These are phyloP conservation scores for Neoarius graeffei DNA, from an alignment of 2,113 vertebrate species.

Conservation along the genomic window DNA sequence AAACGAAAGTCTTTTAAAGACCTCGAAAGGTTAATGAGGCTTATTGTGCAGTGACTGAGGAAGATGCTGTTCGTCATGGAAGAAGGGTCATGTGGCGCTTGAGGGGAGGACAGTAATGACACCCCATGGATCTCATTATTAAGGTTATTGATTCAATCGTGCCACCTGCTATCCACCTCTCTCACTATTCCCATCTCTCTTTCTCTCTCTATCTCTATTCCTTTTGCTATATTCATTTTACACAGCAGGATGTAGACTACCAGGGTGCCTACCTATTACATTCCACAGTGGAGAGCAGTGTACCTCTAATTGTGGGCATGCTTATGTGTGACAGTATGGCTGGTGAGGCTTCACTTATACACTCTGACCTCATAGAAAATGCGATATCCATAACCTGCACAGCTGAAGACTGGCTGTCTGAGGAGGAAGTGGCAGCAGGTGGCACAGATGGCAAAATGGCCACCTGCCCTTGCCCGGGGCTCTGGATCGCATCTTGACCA, in stretches of 20 bases:
- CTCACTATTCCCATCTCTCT: neutral
- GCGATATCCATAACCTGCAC: neutral
- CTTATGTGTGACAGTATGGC: constrained; percentile 5
- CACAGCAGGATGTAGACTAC: neutral
- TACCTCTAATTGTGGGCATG: constrained; percentile 48
- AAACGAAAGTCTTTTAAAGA: constrained; percentile 50
- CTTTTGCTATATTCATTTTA: constrained; percentile 8
- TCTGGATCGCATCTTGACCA: constrained; percentile 16
- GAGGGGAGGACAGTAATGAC: constrained; percentile 60
- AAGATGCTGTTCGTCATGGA: constrained; percentile 67
- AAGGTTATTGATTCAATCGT: constrained; percentile 73
- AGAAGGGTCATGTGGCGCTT: constrained; percentile 55
- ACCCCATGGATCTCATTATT: constrained; percentile 76
- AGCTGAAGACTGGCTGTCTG: constrained; percentile 46
- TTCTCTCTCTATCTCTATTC: neutral
- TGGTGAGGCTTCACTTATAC: neutral
- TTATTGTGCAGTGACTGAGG: constrained; percentile 51
- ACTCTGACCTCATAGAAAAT: constrained; percentile 33
- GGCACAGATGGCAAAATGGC: constrained; percentile 60
- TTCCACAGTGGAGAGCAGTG: constrained; percentile 40
- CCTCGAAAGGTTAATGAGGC: constrained; percentile 73
- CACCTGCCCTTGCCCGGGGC: constrained; percentile 24
- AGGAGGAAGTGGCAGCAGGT: constrained; percentile 57
- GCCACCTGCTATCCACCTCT: constrained; percentile 60
- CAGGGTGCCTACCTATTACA: neutral